Base-by-base conservation (phyloP, 2,888 invertebrate genomes). In the Hydrotaea cyrtoneurina region DNA sequence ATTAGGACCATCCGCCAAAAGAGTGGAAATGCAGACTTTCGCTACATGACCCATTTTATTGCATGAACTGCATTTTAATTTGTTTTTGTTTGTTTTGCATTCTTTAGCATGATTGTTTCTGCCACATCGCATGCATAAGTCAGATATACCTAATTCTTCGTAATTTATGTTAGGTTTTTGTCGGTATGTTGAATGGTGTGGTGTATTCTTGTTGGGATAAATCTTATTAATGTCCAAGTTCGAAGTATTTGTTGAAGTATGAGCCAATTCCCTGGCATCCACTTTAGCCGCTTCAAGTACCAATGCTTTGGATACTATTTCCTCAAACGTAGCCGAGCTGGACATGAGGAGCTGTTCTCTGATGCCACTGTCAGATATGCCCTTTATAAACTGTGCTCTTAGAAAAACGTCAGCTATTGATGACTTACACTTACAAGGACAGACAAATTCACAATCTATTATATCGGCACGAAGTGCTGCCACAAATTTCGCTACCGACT, bases 241-340 rank as follows among this genome's bases (percentile, higher is more conserved):
- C 0, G 31, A 31, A n/a, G 62, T 15, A 15, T 31, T 62, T 62
- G 31, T 21, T 55, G 55, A 55, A 66, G 8, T 55, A 15, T 80
- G 53, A 2, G 46, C 36, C 13, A 80, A 69, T 57, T 80, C 71
- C 15, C 53, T 80, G 11, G 76, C 66, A 46, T 86, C 73, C 17
- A 21, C 64, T 62, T 80, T 83, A 17, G 79, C 81, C 11, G 77
- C 66, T 85, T 85, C 80, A 26, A 79, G 69, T n/a, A 69, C 80
- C 4, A 84, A 15, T 26, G 79, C 78, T 46, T 71, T 76, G 71
- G 76, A 4, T 2, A 83, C 53, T 15, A 59, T 79, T 8, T 71
- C 46, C 10, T 39, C 43, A 36, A 80, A 80, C 19, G 57, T 71
- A 39, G 43, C 50, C 19, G 62, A 43, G 46, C 19, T 15, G 3